These are phyloP conservation scores for Heliconius himera DNA, from an alignment of 1,140 invertebrate species.

Conservation along the genomic window DNA sequence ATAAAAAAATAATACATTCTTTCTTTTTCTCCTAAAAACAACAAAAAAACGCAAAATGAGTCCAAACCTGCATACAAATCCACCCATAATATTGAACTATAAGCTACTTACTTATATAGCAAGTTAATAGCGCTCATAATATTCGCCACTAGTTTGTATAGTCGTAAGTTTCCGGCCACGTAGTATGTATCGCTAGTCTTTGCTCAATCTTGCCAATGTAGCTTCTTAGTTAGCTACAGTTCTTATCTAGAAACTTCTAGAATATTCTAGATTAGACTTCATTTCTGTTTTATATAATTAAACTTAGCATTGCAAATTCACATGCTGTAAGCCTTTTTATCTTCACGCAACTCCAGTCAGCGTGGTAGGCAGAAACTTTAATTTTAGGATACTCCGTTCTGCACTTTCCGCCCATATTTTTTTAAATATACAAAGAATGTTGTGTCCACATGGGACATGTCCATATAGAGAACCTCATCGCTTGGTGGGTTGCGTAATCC, in stretches of 20 bases:
- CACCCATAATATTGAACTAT: constrained; percentile 42
- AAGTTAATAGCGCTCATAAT: constrained; percentile 49
- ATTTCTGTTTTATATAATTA: neutral
- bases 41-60: constrained; percentile 21
- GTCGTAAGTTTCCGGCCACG: constrained; percentile 61
- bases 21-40: neutral
- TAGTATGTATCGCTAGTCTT: constrained; percentile 50
- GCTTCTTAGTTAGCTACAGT: constrained; percentile 28
- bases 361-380: neutral
- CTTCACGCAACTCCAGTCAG: neutral
- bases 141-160: constrained; percentile 61
- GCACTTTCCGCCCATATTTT: constrained; percentile 5
- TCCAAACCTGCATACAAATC: constrained; percentile 23
- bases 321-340: neutral
- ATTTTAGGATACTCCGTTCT: neutral
- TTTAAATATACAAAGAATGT: neutral
- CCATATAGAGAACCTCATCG: neutral
- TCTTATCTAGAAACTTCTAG: neutral
- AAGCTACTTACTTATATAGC: constrained; percentile 20
- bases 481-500: no score
- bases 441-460: neutral
- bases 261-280: neutral
- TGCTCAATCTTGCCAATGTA: constrained; percentile 53
- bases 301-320: neutral
- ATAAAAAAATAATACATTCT: neutral